phyloP scores from a whole-genome alignment of 2,888 invertebrate genomes.

The Tetragnatha montana region DNA sequence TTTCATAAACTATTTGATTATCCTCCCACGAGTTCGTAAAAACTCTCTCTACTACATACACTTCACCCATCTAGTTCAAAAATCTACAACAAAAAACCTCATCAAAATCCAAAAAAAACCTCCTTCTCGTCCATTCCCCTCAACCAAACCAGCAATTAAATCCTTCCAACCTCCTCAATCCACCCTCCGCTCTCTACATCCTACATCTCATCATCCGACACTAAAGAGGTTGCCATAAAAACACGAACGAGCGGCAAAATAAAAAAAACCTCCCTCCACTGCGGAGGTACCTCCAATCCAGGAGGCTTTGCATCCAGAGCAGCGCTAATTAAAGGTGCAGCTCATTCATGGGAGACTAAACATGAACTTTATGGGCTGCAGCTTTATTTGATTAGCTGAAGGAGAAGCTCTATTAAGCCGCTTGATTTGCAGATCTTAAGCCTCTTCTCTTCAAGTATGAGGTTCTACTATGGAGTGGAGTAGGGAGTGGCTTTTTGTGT shows the following conservation, averaged over 20 bases:
- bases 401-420: conserved; percentile 11
- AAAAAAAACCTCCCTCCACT: neutral
- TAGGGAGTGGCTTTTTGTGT: neutral
- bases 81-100: no score
- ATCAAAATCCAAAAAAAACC: no score
- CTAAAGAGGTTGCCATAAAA: neutral
- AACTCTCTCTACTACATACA: no score
- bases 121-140: no score
- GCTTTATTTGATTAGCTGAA: conserved; percentile 39
- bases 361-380: conserved; percentile 3
- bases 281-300: neutral
- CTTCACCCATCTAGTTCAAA: no score
- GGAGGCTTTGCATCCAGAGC: neutral
- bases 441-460: no score
- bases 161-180: no score
- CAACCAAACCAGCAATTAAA: no score
- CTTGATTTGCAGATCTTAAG: no score
- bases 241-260: neutral
- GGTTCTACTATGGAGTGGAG: neutral
- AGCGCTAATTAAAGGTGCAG: conserved; percentile 21
- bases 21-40: no score
- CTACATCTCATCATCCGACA: neutral
- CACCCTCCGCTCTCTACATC: neutral
- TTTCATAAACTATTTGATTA: no score
- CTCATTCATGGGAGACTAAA: conserved; percentile 45